These are phyloP conservation scores for Pseudois nayaur DNA, from an alignment of 2,113 vertebrate species.

Conservation along the genomic window DNA sequence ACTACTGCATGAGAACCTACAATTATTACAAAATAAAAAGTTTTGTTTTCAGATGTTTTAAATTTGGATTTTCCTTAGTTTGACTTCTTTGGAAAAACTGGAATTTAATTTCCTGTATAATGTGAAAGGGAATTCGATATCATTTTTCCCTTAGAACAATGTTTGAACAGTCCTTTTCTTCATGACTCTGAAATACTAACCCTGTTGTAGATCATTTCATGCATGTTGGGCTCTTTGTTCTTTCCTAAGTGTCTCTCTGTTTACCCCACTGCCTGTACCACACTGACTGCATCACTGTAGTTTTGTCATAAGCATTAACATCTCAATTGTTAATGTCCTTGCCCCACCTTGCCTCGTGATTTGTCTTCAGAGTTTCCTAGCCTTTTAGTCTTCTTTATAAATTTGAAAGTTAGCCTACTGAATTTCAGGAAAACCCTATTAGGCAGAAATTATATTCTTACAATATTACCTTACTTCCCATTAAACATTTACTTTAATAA, in stretches of 20 bases:
- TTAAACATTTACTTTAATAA: slow-evolving; percentile 16
- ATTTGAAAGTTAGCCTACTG: not conserved
- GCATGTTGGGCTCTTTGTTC: not conserved
- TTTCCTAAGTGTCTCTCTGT: not conserved
- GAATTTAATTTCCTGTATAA: not conserved
- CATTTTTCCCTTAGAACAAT: not conserved
- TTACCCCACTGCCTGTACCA: not conserved
- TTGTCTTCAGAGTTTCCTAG: not conserved
- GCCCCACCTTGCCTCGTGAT: not conserved
- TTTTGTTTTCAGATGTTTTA: not conserved
- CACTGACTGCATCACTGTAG: not conserved
- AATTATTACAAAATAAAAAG: not conserved
- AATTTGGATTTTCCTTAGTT: not conserved
- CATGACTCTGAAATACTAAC: not conserved
- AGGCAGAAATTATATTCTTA: not conserved
- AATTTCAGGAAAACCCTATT: not conserved
- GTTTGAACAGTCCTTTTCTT: not conserved
- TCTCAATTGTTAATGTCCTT: not conserved
- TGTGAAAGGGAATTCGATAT: not conserved
- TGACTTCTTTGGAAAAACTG: not conserved
- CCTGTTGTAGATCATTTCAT: not conserved
- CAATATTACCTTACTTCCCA: not conserved
- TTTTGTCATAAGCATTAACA: not conserved
- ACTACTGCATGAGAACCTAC: not conserved
- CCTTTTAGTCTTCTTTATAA: not conserved